A percentile compares a stretch with the other conserved stretches of the same genome.
phyloP scores from a whole-genome alignment of 2,797 vertebrate species.

The Gila robusta region DNA sequence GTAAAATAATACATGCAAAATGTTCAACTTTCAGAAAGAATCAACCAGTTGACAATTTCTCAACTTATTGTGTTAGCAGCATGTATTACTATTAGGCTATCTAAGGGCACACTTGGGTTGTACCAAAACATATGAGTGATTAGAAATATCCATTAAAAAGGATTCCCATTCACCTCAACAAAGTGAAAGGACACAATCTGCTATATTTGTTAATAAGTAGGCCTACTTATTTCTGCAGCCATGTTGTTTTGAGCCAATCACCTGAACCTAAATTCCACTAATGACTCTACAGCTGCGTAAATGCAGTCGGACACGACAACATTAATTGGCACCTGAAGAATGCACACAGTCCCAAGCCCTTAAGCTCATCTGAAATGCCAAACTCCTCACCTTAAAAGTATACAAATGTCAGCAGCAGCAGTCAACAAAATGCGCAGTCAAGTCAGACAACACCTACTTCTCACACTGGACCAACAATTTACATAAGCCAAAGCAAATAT shows the following conservation, averaged over 20 bases:
- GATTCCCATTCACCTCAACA: background rate
- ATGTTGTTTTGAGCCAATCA: background rate
- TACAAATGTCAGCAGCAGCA: background rate
- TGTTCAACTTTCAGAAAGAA: slow-evolving; percentile 1
- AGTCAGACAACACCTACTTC: background rate
- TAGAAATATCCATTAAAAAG: background rate
- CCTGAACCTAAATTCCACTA: background rate
- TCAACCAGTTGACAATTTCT: background rate
- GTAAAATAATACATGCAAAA: background rate
- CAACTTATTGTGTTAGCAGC: background rate
- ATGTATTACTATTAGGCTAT: background rate
- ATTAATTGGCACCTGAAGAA: background rate
- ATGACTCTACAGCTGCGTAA: background rate
- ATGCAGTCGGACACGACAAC: background rate
- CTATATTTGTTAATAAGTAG: background rate
- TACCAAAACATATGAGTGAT: background rate
- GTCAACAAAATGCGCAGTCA: background rate
- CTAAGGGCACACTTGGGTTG: background rate
- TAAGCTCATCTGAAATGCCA: background rate
- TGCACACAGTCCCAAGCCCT: background rate
- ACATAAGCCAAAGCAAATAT: background rate
- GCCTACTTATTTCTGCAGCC: background rate
- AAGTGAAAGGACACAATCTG: background rate
- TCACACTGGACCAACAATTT: background rate
- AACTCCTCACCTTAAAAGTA: background rate